A percentile compares a stretch with the other conserved stretches of the same genome.
phyloP scores from a whole-genome alignment of 2,888 invertebrate species.

The Saturnia japonica region DNA sequence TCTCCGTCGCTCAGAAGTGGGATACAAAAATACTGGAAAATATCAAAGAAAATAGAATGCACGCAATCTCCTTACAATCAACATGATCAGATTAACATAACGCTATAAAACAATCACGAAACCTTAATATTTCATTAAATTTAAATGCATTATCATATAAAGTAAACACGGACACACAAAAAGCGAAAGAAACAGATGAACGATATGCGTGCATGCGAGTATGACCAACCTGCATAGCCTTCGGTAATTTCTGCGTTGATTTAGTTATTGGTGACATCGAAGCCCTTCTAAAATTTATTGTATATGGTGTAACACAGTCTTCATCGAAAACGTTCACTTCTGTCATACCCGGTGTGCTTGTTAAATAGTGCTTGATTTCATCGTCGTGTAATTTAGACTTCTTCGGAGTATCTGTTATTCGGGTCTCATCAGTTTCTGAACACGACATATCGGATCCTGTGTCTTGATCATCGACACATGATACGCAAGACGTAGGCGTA shows the following conservation, averaged over 20 bases:
- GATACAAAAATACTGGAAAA: too few relatives aligned
- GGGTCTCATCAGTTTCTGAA: conserved; percentile 33
- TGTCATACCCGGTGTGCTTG: conserved; percentile 70
- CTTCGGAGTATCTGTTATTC: conserved; percentile 54
- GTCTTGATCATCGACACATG: conserved; percentile 72
- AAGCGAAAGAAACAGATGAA: conserved; percentile 26
- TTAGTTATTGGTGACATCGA: conserved; percentile 95
- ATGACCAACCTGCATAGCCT: conserved; percentile 92
- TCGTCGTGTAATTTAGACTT: conserved; percentile 39
- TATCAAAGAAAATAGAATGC: too few relatives aligned
- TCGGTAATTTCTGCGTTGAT: conserved; percentile 92
- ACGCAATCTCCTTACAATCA: too few relatives aligned
- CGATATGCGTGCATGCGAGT: conserved; percentile 23
- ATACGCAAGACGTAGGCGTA: conserved; percentile 71
- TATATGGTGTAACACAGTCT: conserved; percentile 67
- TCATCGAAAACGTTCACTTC: conserved; percentile 57
- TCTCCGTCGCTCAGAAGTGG: too few relatives aligned
- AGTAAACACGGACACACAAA: conserved; percentile 24
- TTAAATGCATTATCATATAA: neutral
- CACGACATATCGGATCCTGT: conserved; percentile 54
- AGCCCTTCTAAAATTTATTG: conserved; percentile 82
- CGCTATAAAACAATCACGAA: too few relatives aligned
- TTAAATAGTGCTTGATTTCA: conserved; percentile 61
- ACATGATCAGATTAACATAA: too few relatives aligned
- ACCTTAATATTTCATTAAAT: too few relatives aligned